phyloP scores from a whole-genome alignment of 2,797 vertebrate species.

The Sebastes melanostomus region DNA sequence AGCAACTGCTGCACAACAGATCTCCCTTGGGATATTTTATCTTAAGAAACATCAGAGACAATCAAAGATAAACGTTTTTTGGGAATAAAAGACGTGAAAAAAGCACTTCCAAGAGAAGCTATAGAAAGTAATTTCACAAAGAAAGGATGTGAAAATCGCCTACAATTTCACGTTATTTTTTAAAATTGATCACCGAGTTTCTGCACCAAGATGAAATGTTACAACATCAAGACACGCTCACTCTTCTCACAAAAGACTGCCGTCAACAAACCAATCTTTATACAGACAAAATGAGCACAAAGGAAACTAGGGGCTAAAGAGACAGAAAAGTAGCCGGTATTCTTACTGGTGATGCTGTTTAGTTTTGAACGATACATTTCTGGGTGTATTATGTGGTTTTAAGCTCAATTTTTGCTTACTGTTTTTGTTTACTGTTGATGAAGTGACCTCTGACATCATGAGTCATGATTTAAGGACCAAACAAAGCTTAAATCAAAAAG shows the following conservation, averaged over 20 bases:
- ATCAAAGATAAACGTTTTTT: not conserved
- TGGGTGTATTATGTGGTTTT: not conserved
- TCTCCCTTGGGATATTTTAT: not conserved
- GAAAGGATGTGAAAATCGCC: not conserved
- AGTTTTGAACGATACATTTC: not conserved
- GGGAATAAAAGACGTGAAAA: not conserved
- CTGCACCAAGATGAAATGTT: not conserved
- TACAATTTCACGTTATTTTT: not conserved
- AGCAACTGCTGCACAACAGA: not conserved
- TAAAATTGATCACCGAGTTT: not conserved
- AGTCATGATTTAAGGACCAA: not conserved
- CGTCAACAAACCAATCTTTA: not conserved
- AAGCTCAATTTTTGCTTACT: not conserved
- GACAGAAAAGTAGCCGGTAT: not conserved
- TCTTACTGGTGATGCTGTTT: not conserved
- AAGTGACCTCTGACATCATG: not conserved
- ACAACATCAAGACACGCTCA: not conserved
- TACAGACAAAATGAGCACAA: not conserved
- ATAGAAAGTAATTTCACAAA: not conserved
- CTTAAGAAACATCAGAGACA: not conserved
- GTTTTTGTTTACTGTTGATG: not conserved
- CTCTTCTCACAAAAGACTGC: not conserved
- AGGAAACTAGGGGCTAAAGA: not conserved
- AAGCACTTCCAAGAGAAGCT: not conserved
- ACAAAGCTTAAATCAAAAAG: not conserved